These are phyloP conservation scores for Ooceraea biroi DNA, from an alignment of 1,140 invertebrate species.

Conservation along the genomic window DNA sequence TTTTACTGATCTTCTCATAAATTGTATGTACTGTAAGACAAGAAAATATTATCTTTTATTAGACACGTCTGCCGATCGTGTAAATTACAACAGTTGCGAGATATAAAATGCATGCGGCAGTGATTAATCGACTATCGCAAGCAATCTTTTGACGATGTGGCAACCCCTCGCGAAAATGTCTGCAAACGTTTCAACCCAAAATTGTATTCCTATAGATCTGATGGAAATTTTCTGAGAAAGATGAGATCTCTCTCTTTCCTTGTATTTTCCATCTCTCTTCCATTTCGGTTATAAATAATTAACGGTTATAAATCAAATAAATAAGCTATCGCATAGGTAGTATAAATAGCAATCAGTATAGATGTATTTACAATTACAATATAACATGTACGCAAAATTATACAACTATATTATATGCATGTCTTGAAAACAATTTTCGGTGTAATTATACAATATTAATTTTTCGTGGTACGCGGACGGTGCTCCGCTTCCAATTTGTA, in stretches of 20 bases:
- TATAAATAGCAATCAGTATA: constrained; percentile 38
- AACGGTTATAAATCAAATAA: no score
- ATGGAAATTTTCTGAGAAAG: neutral
- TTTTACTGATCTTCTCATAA: neutral
- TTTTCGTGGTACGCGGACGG: neutral
- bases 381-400: constrained; percentile 8
- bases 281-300: constrained; percentile 27
- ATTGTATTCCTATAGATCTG: neutral
- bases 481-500: neutral
- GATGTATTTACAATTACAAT: constrained; percentile 42
- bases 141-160: neutral
- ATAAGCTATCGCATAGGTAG: neutral
- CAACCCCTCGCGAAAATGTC: neutral
- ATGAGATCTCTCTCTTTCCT: neutral
- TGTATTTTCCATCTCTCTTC: neutral
- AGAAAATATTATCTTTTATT: constrained; percentile 21
- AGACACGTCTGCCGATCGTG: neutral
- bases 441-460: neutral
- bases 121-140: neutral
- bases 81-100: neutral
- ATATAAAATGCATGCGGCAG: neutral
- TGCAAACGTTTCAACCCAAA: neutral
- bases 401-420: constrained; percentile 6
- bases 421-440: constrained; percentile 2
- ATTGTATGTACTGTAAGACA: neutral